A percentile compares a stretch with the other conserved stretches of the same genome.
Conservation (phyloP, 2,113 vertebrate species). For the Ammodytes dubius region DNA sequence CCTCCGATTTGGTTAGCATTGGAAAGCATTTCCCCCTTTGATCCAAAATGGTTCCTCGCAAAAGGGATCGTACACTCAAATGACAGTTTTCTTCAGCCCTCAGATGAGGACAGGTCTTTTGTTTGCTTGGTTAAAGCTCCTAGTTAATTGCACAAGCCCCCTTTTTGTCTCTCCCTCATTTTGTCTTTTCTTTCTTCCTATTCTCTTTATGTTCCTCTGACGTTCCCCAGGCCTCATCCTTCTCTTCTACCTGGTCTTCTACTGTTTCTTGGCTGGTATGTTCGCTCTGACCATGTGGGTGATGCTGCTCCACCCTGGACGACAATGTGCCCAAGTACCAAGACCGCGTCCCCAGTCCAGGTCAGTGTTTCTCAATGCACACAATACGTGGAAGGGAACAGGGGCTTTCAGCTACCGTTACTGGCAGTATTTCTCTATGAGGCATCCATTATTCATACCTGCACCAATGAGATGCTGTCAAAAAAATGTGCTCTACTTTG, state of each 20-base stretch:
- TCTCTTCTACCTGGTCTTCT: constrained; percentile 96
- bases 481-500: constrained; percentile 49
- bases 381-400: no score
- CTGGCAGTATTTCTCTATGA: constrained; percentile 34
- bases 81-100: not conserved
- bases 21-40: not conserved
- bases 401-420: constrained; percentile 13
- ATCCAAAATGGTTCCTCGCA: constrained; percentile 64
- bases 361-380: constrained; percentile 77
- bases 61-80: constrained; percentile 31
- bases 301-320: constrained; percentile 94
- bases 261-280: constrained; percentile 95
- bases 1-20: constrained; percentile 18
- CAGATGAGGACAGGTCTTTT: constrained; percentile 1
- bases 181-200: constrained; percentile 26
- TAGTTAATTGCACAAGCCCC: constrained; percentile 48
- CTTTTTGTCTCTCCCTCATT: constrained; percentile 7
- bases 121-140: constrained; percentile 15
- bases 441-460: constrained; percentile 69
- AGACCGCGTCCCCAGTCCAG: constrained; percentile 93
- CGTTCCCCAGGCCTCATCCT: constrained; percentile 91
- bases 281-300: constrained; percentile 97
- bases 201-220: constrained; percentile 9
- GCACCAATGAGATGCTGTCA: constrained; percentile 37
- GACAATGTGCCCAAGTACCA: constrained; percentile 91